Evolutionary conservation across 2,888 invertebrate species (phyloP).

Genomic region (Nephrotoma flavescens): DNA sequence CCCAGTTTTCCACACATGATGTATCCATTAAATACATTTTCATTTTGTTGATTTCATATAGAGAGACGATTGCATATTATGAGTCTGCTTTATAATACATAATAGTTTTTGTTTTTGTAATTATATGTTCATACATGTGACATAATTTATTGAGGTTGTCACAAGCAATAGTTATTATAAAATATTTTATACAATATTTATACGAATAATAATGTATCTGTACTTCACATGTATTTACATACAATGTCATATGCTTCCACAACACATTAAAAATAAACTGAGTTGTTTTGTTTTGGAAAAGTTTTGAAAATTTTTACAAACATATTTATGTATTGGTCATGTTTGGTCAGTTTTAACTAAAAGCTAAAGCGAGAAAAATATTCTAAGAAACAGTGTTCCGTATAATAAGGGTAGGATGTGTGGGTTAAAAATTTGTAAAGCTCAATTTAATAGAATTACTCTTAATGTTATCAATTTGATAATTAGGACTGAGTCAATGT

Average conservation of each 20-base stretch:
- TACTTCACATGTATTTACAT: too few relatives aligned
- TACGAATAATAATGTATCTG: not conserved
- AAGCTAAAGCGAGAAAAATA: too few relatives aligned
- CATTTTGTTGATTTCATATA: not conserved
- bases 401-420: too few relatives aligned
- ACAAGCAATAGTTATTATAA: not conserved
- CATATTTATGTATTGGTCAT: not conserved
- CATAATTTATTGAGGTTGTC: not conserved
- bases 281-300: not conserved
- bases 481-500: too few relatives aligned
- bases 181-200: not conserved
- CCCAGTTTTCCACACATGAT: not conserved
- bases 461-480: too few relatives aligned
- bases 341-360: not conserved
- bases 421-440: too few relatives aligned
- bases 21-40: not conserved
- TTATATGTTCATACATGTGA: not conserved
- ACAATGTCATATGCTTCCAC: not conserved
- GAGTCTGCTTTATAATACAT: not conserved
- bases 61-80: not conserved
- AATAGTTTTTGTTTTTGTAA: not conserved
- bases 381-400: too few relatives aligned
- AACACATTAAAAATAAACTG: not conserved
- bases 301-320: not conserved
- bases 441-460: too few relatives aligned